Base-by-base conservation (phyloP, 2,888 invertebrate genomes). In the Hanleya hanleyi region DNA sequence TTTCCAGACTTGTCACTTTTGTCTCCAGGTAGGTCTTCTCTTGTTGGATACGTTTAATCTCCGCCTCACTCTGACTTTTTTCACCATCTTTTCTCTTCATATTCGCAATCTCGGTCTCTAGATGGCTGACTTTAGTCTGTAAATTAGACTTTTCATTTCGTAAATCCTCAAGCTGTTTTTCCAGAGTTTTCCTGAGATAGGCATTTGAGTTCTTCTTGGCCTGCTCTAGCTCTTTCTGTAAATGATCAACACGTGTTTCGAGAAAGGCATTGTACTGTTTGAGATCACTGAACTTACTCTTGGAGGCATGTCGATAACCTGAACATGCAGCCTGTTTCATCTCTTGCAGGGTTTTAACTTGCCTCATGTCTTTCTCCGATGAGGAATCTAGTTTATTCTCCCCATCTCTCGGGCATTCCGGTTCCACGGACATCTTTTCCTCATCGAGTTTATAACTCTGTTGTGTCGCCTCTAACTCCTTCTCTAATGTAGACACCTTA, bases 11-110 rank as follows among this genome's bases (percentile, higher is more conserved):
- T 26, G 90, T 90, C 71, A 86, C 74, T 66, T 84, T 83, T 22
- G 81, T 80, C 66, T 86, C 86, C 64, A 85, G 69, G 90, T 92
- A 77, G 90, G 91, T 62, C 81, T 92, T 92, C 18, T 90, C 90
- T 38, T 89, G 87, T 47, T 88, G 79, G 51, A 90, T 77, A 57
- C 74, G 70, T 36, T 71, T 74, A n/a, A n/a, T n/a, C 67, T 80
- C 78, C 15, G 75, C 76, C 51, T 79, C 77, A 51, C 72, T 70
- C 47, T 81, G 77, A 35, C 72, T 71, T 35, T 81, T 76, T 9
- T 82, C 83, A 22, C 75, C 62, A 36, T 81, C 83, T 41, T 74
- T 38, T 47, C 71, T 47, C 38, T 84, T 81, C 32, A 84, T 69
- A 68, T 86, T 85, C 61, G 79, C 80, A 12, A 80, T 72, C 69